A percentile compares a stretch with the other conserved stretches of the same genome.
These are phyloP conservation scores for Drosophila saltans DNA, from an alignment of 1,140 invertebrate species.

Conservation along the genomic window DNA sequence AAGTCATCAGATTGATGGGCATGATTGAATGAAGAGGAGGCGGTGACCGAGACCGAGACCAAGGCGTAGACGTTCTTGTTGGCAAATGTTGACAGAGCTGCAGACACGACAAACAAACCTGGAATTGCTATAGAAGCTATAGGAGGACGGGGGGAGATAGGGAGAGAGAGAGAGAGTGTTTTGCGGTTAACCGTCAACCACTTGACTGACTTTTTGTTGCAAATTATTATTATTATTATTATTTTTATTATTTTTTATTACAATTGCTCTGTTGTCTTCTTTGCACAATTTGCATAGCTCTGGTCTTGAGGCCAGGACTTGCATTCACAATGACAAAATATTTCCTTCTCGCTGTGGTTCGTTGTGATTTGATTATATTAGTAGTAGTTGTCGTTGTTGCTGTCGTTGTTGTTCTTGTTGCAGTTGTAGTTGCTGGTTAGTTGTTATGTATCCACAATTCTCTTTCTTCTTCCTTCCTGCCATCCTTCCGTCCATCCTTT, in stretches of 20 bases:
- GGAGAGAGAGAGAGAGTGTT: conserved; percentile 21
- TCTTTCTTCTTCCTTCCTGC: background rate
- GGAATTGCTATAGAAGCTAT: background rate
- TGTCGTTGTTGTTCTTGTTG: too few relatives aligned
- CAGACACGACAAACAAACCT: conserved; percentile 29
- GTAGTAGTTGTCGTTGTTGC: background rate
- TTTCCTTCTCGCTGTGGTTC: conserved; percentile 53
- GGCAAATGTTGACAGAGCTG: conserved; percentile 69
- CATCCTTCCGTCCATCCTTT: conserved; percentile 20
- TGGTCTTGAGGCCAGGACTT: conserved; percentile 55
- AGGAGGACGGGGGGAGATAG: background rate
- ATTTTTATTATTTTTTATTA: conserved; percentile 48
- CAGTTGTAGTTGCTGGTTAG: conserved; percentile 11
- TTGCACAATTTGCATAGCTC: conserved; percentile 47
- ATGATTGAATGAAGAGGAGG: conserved; percentile 29
- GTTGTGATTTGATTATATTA: conserved; percentile 80
- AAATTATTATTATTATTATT: conserved; percentile 68
- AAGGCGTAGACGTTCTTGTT: conserved; percentile 20
- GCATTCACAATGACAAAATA: conserved; percentile 75
- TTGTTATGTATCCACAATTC: conserved; percentile 16
- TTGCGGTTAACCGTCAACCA: conserved; percentile 52
- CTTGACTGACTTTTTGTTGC: conserved; percentile 78
- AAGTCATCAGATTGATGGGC: conserved; percentile 51
- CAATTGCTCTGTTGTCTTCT: conserved; percentile 22
- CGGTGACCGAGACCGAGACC: conserved; percentile 7